Base-by-base conservation (phyloP, 2,888 invertebrate genomes). In the Pegoplata infirma region DNA sequence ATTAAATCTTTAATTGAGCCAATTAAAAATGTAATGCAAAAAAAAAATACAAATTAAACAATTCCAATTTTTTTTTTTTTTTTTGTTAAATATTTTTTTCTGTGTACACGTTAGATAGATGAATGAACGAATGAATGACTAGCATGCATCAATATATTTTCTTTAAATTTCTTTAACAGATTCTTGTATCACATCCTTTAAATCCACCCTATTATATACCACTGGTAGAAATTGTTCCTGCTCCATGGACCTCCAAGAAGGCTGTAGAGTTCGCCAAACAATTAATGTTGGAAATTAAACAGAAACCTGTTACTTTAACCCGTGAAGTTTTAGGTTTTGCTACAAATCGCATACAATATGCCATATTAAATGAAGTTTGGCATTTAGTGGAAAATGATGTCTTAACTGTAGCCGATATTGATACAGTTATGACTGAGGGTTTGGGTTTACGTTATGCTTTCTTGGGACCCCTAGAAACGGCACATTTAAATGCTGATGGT, bases 181-280 rank as follows among this genome's bases (percentile, higher is more conserved):
- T 89, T 67, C 81, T 89, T 10, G 96, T 98, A 4, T 95, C 96
- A 0, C 98, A 98, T 90, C 98, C 98, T 88, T 95, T 98, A 0
- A 98, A 98, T 88, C 98, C 98, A 0, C 98, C 98, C 0, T 98
- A 98, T 88, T 98, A 96, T 86, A 96, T 98, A 55, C 97, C 97
- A 0, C 91, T 98, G 32, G 97, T 98, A 0, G 98, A 99, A 91
- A 91, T 99, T 12, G 96, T 98, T 0, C 98, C 98, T 0, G 96
- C 98, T 0, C 96, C 97, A 3, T 98, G 97, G 96, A 98, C 98
- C 0, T 92, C 93, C 58, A 91, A 93, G 0, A 93, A 93, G 68
- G 93, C 96, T 1, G 92, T 94, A 1, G 91, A 91, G 56, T 93
- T 92, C 86, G 95, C 97, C 0, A 92, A 94, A 67, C 92, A 91